These are phyloP conservation scores for Diarsia rubi DNA, from an alignment of 2,888 invertebrate species.

Conservation along the genomic window DNA sequence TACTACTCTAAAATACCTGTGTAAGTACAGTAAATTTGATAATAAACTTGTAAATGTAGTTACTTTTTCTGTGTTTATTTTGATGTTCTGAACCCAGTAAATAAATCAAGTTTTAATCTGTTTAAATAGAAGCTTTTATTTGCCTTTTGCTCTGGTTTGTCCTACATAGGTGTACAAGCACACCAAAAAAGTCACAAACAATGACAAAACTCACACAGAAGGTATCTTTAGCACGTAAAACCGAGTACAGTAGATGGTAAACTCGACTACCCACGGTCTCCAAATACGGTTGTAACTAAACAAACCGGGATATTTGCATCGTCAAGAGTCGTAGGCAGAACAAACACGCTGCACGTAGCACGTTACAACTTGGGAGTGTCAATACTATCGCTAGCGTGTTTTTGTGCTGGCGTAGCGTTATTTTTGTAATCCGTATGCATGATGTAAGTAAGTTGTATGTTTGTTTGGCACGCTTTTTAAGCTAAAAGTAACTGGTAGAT, in stretches of 20 bases:
- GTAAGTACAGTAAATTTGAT: too few relatives aligned
- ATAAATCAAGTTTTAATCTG: too few relatives aligned
- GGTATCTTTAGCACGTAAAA: not conserved
- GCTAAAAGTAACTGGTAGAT: too few relatives aligned
- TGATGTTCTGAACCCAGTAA: too few relatives aligned
- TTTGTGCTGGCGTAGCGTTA: constrained; percentile 10
- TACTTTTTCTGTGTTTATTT: too few relatives aligned
- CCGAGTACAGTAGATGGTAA: constrained; percentile 9
- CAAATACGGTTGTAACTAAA: constrained; percentile 35
- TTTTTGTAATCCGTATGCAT: constrained; percentile 14
- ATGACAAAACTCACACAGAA: not conserved
- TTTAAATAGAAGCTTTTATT: too few relatives aligned
- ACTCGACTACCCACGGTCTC: not conserved
- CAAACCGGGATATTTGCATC: constrained; percentile 48
- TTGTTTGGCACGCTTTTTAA: not conserved
- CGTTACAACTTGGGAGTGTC: constrained; percentile 17
- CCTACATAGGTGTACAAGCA: too few relatives aligned
- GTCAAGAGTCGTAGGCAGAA: constrained; percentile 24
- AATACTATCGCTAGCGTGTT: constrained; percentile 20
- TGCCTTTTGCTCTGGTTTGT: too few relatives aligned
- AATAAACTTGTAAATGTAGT: too few relatives aligned
- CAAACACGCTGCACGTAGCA: constrained; percentile 35
- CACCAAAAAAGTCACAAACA: not conserved
- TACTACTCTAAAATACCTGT: too few relatives aligned
- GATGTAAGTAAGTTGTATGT: not conserved